Conservation (phyloP, 2,888 invertebrate species). For the Merodon equestris region DNA sequence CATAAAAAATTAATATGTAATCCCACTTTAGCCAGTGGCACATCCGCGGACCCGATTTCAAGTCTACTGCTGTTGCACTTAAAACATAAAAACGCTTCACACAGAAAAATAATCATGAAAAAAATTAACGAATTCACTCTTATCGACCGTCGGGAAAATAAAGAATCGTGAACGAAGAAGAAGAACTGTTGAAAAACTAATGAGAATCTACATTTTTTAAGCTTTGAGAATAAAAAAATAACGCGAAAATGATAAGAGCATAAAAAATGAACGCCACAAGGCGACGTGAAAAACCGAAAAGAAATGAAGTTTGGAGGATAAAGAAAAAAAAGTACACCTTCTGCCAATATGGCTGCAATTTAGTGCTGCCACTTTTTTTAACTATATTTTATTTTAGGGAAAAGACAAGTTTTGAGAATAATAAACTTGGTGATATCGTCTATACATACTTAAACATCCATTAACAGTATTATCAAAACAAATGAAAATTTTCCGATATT, state of each 20-base stretch:
- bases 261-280: slow-evolving; percentile 71
- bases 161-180: slow-evolving; percentile 52
- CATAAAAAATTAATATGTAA: slow-evolving; percentile 1
- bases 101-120: slow-evolving; percentile 39
- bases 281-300: slow-evolving; percentile 68
- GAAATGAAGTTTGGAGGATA: slow-evolving; percentile 64
- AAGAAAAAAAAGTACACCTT: slow-evolving; percentile 21
- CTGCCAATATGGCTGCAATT: slow-evolving; percentile 32
- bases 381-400: no score
- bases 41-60: slow-evolving; percentile 32
- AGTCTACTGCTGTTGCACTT: slow-evolving; percentile 17
- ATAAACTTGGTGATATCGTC: no score
- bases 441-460: no score
- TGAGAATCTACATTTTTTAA: slow-evolving; percentile 59
- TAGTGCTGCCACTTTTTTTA: slow-evolving; percentile 38
- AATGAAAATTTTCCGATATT: no score
- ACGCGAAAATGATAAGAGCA: slow-evolving; percentile 67
- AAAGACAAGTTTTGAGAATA: no score
- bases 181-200: slow-evolving; percentile 47
- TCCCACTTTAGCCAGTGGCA: slow-evolving; percentile 30
- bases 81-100: slow-evolving; percentile 49
- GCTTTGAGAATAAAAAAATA: slow-evolving; percentile 44
- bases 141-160: slow-evolving; percentile 33
- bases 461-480: no score
- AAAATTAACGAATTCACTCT: slow-evolving; percentile 34